Conservation (phyloP, 2,888 invertebrate genomes). For the Polia nebulosa region DNA sequence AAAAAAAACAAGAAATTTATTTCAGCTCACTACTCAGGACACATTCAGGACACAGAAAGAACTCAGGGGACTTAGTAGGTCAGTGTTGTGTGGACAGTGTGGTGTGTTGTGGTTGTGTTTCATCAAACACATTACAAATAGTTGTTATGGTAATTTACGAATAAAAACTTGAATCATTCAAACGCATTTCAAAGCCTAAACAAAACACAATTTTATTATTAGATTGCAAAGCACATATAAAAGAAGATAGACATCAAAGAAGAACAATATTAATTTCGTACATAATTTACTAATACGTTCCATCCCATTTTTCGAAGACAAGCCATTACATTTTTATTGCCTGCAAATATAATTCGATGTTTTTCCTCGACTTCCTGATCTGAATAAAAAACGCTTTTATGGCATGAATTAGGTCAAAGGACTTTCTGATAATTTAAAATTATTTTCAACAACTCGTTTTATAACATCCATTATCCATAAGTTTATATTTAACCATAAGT, state of each 20-base stretch:
- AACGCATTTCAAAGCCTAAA: background rate
- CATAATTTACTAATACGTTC: constrained; percentile 8
- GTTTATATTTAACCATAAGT: no score
- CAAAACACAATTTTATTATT: background rate
- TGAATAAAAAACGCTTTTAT: constrained; percentile 7
- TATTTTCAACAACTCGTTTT: background rate
- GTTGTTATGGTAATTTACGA: no score
- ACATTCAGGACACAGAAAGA: no score
- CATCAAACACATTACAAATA: no score
- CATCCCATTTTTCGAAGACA: background rate
- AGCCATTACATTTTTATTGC: constrained; percentile 38
- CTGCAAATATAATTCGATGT: constrained; percentile 14
- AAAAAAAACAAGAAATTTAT: no score
- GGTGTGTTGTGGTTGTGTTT: no score
- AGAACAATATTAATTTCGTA: background rate
- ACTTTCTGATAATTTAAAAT: background rate
- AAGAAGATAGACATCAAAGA: background rate
- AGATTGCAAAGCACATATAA: no score
- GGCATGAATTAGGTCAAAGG: constrained; percentile 17
- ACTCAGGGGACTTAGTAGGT: no score
- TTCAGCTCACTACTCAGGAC: no score
- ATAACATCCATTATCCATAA: background rate
- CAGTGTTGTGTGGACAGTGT: no score
- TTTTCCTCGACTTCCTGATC: constrained; percentile 22
- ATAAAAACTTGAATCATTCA: background rate